phyloP scores from a whole-genome alignment of 2,113 vertebrate species.

The Nycticorax nycticorax region DNA sequence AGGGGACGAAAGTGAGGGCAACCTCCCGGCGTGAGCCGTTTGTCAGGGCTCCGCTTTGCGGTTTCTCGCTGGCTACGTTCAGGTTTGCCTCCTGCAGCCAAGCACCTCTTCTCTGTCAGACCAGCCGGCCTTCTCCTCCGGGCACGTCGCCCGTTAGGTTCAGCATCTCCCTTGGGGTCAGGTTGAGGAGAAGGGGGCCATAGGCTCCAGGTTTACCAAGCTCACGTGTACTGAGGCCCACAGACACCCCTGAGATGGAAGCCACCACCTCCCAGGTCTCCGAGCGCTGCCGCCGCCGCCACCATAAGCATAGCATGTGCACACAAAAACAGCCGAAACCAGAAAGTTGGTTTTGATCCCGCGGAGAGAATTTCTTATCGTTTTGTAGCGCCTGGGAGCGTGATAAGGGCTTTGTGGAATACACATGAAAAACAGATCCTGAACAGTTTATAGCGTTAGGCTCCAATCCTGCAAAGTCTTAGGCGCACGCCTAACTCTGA shows the following conservation, averaged over 20 bases:
- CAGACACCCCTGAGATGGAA: not conserved
- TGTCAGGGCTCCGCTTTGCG: not conserved
- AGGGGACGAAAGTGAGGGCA: rapidly evolving
- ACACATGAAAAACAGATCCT: not conserved
- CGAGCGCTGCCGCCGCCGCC: rapidly evolving
- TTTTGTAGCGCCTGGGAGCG: not conserved
- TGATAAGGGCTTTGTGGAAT: not conserved
- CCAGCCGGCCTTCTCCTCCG: not conserved
- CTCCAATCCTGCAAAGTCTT: not conserved
- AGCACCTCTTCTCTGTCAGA: not conserved
- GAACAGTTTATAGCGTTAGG: not conserved
- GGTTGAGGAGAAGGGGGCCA: rapidly evolving
- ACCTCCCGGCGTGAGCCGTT: rapidly evolving
- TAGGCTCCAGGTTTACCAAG: rapidly evolving
- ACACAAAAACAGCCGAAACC: rapidly evolving
- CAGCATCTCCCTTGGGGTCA: not conserved
- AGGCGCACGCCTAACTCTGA: not conserved
- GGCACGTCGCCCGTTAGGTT: not conserved
- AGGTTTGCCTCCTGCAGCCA: not conserved
- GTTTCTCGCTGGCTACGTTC: not conserved
- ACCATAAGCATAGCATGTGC: rapidly evolving
- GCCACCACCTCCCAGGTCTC: not conserved
- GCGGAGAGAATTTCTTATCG: not conserved
- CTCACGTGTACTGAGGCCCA: rapidly evolving
- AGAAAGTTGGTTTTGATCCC: not conserved